Evolutionary conservation across 2,113 vertebrate species (phyloP).

Genomic region (Atractosteus spatula): DNA sequence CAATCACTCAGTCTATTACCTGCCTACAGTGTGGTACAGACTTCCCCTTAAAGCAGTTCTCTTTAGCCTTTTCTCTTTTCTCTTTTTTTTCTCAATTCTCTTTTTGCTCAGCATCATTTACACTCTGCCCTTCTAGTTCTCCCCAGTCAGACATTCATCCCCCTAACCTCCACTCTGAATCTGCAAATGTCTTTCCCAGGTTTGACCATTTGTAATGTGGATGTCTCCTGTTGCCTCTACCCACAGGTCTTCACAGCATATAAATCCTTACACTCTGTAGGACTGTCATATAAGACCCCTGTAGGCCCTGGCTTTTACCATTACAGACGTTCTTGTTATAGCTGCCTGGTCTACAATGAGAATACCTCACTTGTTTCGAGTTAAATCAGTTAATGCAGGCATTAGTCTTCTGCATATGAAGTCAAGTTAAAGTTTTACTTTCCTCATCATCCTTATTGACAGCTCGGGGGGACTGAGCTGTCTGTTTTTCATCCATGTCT

Average conservation of each 20-base stretch:
- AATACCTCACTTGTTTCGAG: too few relatives aligned
- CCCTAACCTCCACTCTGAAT: slow-evolving; percentile 31
- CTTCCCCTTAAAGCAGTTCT: slow-evolving; percentile 13
- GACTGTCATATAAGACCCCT: slow-evolving; percentile 1
- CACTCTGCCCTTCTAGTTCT: slow-evolving; percentile 14
- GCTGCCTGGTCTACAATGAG: too few relatives aligned
- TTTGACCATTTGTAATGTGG: slow-evolving; percentile 21
- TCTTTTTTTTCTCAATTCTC: slow-evolving; percentile 28
- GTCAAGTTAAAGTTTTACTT: too few relatives aligned
- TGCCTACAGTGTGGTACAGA: not conserved
- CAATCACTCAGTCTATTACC: too few relatives aligned
- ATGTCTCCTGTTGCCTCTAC: slow-evolving; percentile 27
- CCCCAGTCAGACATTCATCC: slow-evolving; percentile 30
- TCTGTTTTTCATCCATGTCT: too few relatives aligned
- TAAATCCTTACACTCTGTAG: slow-evolving; percentile 31
- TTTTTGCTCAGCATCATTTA: not conserved
- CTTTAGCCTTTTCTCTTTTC: slow-evolving; percentile 22
- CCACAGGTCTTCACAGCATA: slow-evolving; percentile 42
- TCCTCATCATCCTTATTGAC: too few relatives aligned
- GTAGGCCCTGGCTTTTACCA: not conserved
- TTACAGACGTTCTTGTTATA: not conserved
- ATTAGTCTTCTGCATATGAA: too few relatives aligned
- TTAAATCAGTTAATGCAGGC: too few relatives aligned
- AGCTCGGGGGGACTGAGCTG: too few relatives aligned
- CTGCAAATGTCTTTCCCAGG: slow-evolving; percentile 37